These are phyloP conservation scores for Chrysomallon squamiferum DNA, from an alignment of 1,140 invertebrate genomes.

Conservation along the genomic window DNA sequence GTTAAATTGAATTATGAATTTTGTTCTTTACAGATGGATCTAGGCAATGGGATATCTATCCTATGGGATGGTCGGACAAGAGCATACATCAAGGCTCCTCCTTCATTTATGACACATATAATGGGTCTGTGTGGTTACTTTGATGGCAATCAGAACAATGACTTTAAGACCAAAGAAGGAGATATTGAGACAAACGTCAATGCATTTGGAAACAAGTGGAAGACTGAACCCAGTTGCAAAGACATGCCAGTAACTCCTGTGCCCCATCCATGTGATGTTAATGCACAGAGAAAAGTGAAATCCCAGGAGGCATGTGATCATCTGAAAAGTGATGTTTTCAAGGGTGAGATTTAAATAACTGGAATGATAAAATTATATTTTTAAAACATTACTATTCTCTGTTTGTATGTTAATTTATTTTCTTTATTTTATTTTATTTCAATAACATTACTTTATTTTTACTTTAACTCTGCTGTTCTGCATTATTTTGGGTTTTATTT, in stretches of 20 bases:
- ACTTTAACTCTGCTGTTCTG: too few relatives aligned
- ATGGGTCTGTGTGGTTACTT: conserved; percentile 87
- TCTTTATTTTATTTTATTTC: too few relatives aligned
- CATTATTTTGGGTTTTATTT: too few relatives aligned
- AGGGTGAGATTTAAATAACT: conserved; percentile 48
- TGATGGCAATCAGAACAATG: conserved; percentile 84
- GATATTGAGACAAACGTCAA: conserved; percentile 77
- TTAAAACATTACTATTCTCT: too few relatives aligned
- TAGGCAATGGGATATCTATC: conserved; percentile 78
- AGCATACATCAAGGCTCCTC: conserved; percentile 81
- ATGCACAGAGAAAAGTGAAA: conserved; percentile 39
- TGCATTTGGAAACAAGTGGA: conserved; percentile 89
- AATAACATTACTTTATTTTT: too few relatives aligned
- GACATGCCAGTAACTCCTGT: conserved; percentile 64
- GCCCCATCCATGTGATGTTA: conserved; percentile 41
- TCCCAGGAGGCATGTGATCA: conserved; percentile 45
- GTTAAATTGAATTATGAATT: too few relatives aligned
- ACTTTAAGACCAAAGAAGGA: conserved; percentile 85
- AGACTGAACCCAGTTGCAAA: conserved; percentile 75
- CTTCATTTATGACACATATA: conserved; percentile 71
- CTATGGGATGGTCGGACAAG: conserved; percentile 75
- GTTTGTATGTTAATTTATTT: too few relatives aligned
- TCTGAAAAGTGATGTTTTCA: conserved; percentile 47
- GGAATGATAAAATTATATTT: neutral
- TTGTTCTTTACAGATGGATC: conserved; percentile 68